Base-by-base conservation (phyloP, 2,797 vertebrate species). In the Amniataba percoides region DNA sequence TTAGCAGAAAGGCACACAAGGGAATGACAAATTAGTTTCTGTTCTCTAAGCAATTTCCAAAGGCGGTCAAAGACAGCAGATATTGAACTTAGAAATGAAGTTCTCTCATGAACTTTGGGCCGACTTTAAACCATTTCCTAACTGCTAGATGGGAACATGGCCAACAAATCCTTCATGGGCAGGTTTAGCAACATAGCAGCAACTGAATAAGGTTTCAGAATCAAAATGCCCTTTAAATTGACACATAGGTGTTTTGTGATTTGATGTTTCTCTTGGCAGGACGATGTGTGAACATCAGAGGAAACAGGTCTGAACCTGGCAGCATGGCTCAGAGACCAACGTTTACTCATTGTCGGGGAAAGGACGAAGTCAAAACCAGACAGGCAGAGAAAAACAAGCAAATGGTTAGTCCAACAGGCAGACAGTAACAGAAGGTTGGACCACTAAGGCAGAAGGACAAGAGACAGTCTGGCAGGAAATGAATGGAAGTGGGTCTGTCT, bases 1-100 rank as follows among this genome's bases (percentile, higher is more conserved):
- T 69, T 42, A 34, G 27, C 25, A 64, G 59, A 66, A 80, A 69
- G 42, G 42, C 43, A 63, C 82, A 80, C 63, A 48, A 36, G 71
- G 45, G 87, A 76, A 67, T 57, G 40, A 43, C 48, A 25, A 75
- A 88, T 73, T 70, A 66, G 66, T 51, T 79, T 42, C 34, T 64
- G n/a, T 53, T 69, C 69, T 55, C 34, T 7, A 45, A 42, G 55
- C 23, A 66, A 23, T 66, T 62, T 76, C 72, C 19, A 31, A 66
- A 78, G 59, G 46, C n/a, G 42, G 52, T 7, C 51, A 46, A 64
- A 83, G 57, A 62, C 40, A 48, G 27, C 55, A 57, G 56, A 86
- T 78, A 78, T 79, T 78, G 66, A 78, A 81, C 69, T 63, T 74
- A 75, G 56, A 46, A 31, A 36, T 36, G 34, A 64, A 74, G 15